Evolutionary conservation across 2,888 invertebrate genomes (phyloP).

Genomic region (Gymnosoma rotundatum): DNA sequence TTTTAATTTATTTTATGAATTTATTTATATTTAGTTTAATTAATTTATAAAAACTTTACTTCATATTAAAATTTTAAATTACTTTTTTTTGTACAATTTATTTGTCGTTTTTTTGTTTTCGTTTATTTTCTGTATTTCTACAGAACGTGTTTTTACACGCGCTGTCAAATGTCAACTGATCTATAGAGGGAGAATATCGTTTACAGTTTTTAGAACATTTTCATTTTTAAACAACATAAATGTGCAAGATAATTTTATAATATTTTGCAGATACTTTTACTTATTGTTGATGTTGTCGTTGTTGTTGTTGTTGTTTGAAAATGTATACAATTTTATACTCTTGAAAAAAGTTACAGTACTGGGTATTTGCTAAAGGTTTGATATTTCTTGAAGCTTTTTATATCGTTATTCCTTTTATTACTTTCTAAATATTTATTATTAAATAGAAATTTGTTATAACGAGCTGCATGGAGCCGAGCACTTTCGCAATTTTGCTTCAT

Average conservation of each 20-base stretch:
- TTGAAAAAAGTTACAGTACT: background rate
- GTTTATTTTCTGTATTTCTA: constrained; percentile 53
- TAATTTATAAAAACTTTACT: background rate
- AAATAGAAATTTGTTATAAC: too few species aligned
- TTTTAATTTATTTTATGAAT: background rate
- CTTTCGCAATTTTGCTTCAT: too few species aligned
- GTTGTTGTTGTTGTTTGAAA: constrained; percentile 22
- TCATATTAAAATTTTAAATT: constrained; percentile 53
- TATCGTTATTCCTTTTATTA: too few species aligned
- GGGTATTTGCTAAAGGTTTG: constrained; percentile 13
- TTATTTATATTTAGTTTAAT: background rate
- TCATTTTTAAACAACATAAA: constrained; percentile 46
- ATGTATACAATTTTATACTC: constrained; percentile 51
- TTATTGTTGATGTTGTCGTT: constrained; percentile 43
- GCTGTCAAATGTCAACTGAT: constrained; percentile 83
- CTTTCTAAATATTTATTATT: too few species aligned
- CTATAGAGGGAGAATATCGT: constrained; percentile 77
- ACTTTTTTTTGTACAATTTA: constrained; percentile 71
- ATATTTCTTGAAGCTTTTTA: background rate
- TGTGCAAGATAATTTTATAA: constrained; percentile 67
- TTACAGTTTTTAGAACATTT: constrained; percentile 73
- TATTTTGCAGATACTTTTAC: constrained; percentile 67
- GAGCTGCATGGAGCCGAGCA: too few species aligned
- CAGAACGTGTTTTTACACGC: constrained; percentile 71
- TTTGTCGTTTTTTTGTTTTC: constrained; percentile 28